These are phyloP conservation scores for Paracanthobrama guichenoti DNA, from an alignment of 2,113 vertebrate species.

Conservation along the genomic window DNA sequence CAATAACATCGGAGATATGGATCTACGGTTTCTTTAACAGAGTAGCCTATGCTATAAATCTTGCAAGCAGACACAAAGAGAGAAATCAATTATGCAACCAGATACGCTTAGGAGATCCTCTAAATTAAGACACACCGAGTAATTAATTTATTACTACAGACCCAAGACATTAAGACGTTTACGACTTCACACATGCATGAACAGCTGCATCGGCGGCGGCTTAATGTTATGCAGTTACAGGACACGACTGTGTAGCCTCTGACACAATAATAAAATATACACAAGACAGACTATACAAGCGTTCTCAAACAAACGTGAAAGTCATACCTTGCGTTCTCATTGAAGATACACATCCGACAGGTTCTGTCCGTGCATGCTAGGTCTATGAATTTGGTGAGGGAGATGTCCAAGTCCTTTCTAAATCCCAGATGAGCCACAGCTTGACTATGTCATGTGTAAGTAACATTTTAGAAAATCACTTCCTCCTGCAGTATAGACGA, in stretches of 20 bases:
- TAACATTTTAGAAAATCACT: neutral
- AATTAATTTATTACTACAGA: constrained; percentile 28
- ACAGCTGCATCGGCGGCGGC: neutral
- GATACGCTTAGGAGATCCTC: neutral
- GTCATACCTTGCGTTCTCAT: neutral
- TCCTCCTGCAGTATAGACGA: neutral
- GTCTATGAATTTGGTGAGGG: neutral
- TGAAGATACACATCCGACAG: neutral
- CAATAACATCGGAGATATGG: neutral
- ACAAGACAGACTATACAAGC: neutral
- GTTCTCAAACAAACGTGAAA: neutral
- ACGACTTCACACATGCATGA: constrained; percentile 27
- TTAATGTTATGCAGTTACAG: neutral
- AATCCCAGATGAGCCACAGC: neutral
- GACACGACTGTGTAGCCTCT: neutral
- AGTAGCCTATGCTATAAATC: neutral
- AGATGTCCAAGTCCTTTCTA: neutral
- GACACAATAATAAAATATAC: neutral
- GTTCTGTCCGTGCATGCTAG: neutral
- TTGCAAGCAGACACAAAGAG: neutral
- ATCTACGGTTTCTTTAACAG: neutral
- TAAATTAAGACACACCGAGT: neutral
- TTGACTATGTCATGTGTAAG: neutral
- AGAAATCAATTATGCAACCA: constrained; percentile 30
- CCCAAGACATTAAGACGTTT: neutral